Conservation (phyloP, 2,113 vertebrate genomes). For the Coracopsis vasa region DNA sequence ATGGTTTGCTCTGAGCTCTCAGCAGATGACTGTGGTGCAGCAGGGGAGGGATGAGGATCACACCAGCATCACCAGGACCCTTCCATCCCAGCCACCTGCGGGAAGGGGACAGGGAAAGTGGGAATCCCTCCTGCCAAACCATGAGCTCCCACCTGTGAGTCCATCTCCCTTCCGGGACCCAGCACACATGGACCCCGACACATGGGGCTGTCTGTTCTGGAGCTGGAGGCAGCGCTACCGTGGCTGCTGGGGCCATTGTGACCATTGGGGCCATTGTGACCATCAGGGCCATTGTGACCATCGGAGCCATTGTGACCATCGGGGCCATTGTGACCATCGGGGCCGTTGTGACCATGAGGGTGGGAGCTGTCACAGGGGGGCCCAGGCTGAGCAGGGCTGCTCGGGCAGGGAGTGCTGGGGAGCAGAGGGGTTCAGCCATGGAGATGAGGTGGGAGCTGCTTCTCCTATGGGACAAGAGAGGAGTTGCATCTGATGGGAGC, state of each 20-base stretch:
- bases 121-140: background rate
- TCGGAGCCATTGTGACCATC: fast-evolving
- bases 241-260: background rate
- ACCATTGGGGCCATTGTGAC: background rate
- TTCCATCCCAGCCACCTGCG: fast-evolving
- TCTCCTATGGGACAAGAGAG: background rate
- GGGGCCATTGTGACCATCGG: background rate
- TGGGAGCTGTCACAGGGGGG: background rate
- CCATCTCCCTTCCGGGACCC: fast-evolving
- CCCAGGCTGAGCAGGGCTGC: background rate
- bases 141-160: background rate
- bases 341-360: background rate
- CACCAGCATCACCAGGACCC: fast-evolving
- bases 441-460: background rate
- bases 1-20: background rate
- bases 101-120: fast-evolving
- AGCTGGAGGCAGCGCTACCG: fast-evolving
- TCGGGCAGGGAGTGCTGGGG: fast-evolving
- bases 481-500: fast-evolving
- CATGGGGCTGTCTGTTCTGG: fast-evolving
- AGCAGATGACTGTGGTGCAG: fast-evolving
- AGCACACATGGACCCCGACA: fast-evolving
- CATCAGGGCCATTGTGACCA: background rate
- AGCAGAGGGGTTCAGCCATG: fast-evolving
- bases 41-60: background rate